These are phyloP conservation scores for Dryas iulia DNA, from an alignment of 1,140 invertebrate species.

Conservation along the genomic window DNA sequence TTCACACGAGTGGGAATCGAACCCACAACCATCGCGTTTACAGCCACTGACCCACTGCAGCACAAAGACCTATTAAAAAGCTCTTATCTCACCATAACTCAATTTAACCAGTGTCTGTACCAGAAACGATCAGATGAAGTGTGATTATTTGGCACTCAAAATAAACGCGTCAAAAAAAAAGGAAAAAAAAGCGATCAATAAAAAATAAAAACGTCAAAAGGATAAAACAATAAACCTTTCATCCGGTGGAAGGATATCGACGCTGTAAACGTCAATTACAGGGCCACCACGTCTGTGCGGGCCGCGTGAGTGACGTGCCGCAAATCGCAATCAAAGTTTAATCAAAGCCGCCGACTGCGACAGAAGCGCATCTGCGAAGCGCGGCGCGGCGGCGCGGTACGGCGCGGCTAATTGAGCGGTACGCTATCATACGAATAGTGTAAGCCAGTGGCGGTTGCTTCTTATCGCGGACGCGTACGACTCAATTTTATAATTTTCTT, in stretches of 20 bases:
- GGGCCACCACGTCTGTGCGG: conserved; percentile 17
- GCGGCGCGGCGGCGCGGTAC: conserved; percentile 36
- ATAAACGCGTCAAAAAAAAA: conserved; percentile 4
- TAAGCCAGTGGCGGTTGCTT: conserved; percentile 8
- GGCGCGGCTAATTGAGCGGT: conserved; percentile 63
- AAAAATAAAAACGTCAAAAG: conserved; percentile 10
- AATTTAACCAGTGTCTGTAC: background rate
- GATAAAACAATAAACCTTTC: conserved; percentile 15
- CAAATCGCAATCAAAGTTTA: conserved; percentile 51
- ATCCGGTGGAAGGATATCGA: conserved; percentile 22
- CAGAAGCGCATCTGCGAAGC: conserved; percentile 35
- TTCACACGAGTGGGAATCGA: too few species aligned
- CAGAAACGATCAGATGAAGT: background rate
- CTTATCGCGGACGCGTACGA: background rate
- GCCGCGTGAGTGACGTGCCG: conserved; percentile 49
- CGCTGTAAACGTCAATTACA: conserved; percentile 21
- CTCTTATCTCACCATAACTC: background rate
- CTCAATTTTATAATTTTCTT: background rate
- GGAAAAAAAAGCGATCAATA: conserved; percentile 3
- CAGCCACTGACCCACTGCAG: too few species aligned
- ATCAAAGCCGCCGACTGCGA: conserved; percentile 58
- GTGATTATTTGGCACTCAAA: background rate
- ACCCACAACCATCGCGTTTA: too few species aligned
- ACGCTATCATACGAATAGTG: conserved; percentile 34
- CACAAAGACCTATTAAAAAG: too few species aligned